Evolutionary conservation across 2,113 vertebrate species (phyloP).

Genomic region (Heloderma charlesbogerti): DNA sequence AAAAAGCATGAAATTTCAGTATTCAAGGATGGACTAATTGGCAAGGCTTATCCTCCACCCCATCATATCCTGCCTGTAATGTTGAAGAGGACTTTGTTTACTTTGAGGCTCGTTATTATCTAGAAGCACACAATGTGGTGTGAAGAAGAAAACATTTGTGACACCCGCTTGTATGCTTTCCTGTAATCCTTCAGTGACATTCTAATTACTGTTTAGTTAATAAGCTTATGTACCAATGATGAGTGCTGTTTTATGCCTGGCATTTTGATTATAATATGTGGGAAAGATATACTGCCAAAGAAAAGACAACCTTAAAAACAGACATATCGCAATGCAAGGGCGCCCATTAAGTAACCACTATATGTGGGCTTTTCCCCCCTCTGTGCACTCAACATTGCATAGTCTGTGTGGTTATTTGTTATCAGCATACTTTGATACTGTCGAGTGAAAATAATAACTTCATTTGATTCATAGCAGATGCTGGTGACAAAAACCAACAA

Average conservation of each 20-base stretch:
- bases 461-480: conserved; percentile 74
- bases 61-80: not conserved
- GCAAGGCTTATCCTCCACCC: not conserved
- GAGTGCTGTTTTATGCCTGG: conserved; percentile 64
- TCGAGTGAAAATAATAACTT: conserved; percentile 75
- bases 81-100: conserved; percentile 54
- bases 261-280: conserved; percentile 71
- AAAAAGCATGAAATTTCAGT: not conserved
- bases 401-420: conserved; percentile 55
- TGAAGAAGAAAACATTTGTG: conserved; percentile 25
- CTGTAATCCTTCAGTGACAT: conserved; percentile 49
- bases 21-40: not conserved
- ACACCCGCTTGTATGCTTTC: conserved; percentile 21
- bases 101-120: conserved; percentile 44
- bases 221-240: conserved; percentile 66
- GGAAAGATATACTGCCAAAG: conserved; percentile 62
- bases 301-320: conserved; percentile 59
- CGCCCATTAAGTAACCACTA: conserved; percentile 54
- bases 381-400: conserved; percentile 60
- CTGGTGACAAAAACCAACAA: conserved; percentile 68
- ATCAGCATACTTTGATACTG: conserved; percentile 67
- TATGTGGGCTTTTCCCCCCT: not conserved
- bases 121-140: conserved; percentile 1
- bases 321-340: conserved; percentile 67
- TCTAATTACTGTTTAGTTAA: conserved; percentile 74